A percentile compares a stretch with the other conserved stretches of the same genome.
Evolutionary conservation across 2,888 invertebrate genomes (phyloP).

Genomic region (Eupsilia transversa): DNA sequence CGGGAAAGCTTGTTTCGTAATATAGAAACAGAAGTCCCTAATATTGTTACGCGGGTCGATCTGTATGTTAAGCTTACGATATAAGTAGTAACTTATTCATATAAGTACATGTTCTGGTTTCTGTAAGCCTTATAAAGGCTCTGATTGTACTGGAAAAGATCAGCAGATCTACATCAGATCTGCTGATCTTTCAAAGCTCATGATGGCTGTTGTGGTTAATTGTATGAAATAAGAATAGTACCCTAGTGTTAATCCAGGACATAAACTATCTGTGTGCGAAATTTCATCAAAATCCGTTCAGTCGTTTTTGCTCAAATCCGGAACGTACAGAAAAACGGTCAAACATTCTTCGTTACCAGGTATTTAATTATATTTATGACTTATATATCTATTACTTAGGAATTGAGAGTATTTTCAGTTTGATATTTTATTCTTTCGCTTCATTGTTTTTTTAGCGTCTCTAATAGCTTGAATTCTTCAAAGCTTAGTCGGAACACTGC

Average conservation of each 20-base stretch:
- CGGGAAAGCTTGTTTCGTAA: conserved; percentile 18
- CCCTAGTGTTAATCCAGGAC: too few relatives aligned
- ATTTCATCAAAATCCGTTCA: too few relatives aligned
- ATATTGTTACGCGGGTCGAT: neutral
- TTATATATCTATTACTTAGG: neutral
- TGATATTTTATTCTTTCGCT: neutral
- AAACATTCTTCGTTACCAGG: too few relatives aligned
- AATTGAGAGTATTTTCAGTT: neutral
- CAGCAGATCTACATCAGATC: neutral
- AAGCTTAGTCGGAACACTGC: too few relatives aligned
- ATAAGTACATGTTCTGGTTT: neutral
- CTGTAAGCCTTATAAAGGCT: neutral
- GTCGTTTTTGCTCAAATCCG: too few relatives aligned
- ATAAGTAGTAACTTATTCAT: neutral
- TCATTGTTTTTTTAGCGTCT: neutral
- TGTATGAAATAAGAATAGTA: neutral
- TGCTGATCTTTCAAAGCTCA: neutral
- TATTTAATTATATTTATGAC: neutral
- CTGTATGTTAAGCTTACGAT: neutral
- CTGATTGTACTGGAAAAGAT: neutral
- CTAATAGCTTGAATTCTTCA: neutral
- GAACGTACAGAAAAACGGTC: too few relatives aligned
- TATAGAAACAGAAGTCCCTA: neutral
- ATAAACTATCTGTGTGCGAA: too few relatives aligned
- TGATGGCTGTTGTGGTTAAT: neutral